Percentiles rank a stretch among this genome's conserved stretches.
Conservation (phyloP, 30 jellyfish, hydroid and myxozoan species). For the Clytia hemisphaerica region DNA sequence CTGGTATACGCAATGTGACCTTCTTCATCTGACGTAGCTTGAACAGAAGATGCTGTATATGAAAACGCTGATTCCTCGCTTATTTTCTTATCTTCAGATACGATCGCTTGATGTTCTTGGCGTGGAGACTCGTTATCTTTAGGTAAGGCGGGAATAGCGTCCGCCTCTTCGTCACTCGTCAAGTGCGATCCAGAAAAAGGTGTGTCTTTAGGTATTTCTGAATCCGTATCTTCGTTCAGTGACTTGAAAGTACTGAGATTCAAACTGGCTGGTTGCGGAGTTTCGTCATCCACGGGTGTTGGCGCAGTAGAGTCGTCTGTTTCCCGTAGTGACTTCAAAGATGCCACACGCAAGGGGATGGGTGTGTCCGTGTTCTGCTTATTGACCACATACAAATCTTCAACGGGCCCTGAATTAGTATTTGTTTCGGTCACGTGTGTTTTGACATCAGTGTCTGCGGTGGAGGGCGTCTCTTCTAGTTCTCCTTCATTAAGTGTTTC, state of each 20-base stretch:
- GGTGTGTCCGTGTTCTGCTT: no score
- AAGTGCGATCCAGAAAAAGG: constrained; percentile 20
- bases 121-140: no score
- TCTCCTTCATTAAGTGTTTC: no score
- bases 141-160: constrained; percentile 3
- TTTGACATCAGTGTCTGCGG: no score
- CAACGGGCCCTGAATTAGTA: no score
- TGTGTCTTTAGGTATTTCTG: constrained; percentile 37
- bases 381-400: no score
- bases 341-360: constrained; percentile 1
- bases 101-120: no score
- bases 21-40: constrained; percentile 4
- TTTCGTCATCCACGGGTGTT: constrained; percentile 22
- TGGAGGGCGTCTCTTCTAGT: no score
- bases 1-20: constrained; percentile 23
- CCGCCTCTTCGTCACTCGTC: constrained; percentile 42
- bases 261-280: background rate
- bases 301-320: constrained; percentile 35
- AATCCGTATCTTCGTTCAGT: constrained; percentile 12
- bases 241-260: constrained; percentile 21
- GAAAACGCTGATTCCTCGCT: constrained; percentile 9
- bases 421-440: no score
- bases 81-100: constrained; percentile 12
- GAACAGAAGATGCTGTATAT: constrained; percentile 2
- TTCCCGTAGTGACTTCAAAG: constrained; percentile 25